phyloP scores from a whole-genome alignment of 2,113 vertebrate species.

The Ariopsis seemanni region DNA sequence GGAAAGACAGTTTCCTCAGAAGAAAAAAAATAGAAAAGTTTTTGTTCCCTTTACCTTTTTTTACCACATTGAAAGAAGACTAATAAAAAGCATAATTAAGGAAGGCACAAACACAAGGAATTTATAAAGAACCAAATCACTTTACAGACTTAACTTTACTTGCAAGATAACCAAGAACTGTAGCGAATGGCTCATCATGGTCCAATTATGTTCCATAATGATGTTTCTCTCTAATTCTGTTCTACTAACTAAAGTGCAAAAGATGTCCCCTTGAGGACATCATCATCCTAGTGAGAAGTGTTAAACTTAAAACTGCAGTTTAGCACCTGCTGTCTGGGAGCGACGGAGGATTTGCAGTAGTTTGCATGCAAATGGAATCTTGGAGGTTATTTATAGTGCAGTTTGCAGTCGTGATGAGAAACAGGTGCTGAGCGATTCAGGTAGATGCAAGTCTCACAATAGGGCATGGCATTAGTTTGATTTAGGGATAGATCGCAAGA shows the following conservation, averaged over 20 bases:
- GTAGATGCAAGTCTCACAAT: background rate
- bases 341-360: background rate
- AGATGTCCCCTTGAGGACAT: background rate
- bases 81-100: background rate
- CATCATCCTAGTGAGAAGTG: background rate
- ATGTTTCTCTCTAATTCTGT: background rate
- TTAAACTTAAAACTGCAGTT: background rate
- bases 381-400: background rate
- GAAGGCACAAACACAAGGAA: background rate
- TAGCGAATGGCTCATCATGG: background rate
- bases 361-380: constrained; percentile 11
- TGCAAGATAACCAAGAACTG: background rate
- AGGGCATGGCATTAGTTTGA: background rate
- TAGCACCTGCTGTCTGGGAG: background rate
- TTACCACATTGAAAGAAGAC: background rate
- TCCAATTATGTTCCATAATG: background rate
- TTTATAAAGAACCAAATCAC: background rate
- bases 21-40: background rate
- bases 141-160: background rate
- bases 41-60: background rate
- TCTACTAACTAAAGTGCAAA: background rate
- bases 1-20: background rate
- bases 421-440: background rate
- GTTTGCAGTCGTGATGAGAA: background rate
- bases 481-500: background rate